A percentile compares a stretch with the other conserved stretches of the same genome.
Evolutionary conservation across 2,888 invertebrate species (phyloP).

Genomic region (Nomada lathburiana): DNA sequence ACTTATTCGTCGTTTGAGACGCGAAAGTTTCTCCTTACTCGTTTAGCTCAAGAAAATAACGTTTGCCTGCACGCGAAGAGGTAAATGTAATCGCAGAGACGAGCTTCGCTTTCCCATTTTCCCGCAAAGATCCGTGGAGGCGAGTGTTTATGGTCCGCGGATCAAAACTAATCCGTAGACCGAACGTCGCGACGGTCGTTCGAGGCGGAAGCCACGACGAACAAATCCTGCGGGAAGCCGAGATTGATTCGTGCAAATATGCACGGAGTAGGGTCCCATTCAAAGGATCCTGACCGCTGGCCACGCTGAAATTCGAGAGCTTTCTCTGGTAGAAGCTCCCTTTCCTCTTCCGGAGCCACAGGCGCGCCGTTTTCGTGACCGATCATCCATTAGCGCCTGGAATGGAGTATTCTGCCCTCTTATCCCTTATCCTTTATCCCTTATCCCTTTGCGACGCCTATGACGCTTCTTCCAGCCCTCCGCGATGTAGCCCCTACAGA

Average conservation of each 20-base stretch:
- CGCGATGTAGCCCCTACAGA: neutral
- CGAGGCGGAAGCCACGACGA: constrained; percentile 16
- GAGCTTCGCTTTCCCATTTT: too few species aligned
- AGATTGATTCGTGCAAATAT: constrained; percentile 56
- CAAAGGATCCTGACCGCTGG: constrained; percentile 44
- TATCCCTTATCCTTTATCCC: constrained; percentile 20
- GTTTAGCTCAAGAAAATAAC: neutral
- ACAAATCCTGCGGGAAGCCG: constrained; percentile 31
- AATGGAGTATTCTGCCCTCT: constrained; percentile 41
- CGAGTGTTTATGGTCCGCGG: constrained; percentile 31
- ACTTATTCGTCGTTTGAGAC: neutral
- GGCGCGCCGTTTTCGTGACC: constrained; percentile 51
- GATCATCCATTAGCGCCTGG: constrained; percentile 62
- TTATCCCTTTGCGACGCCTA: constrained; percentile 33
- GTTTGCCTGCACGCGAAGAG: neutral
- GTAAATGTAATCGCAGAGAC: constrained; percentile 15
- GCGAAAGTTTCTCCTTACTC: neutral
- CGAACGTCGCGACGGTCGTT: neutral
- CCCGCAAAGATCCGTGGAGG: neutral
- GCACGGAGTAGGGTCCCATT: constrained; percentile 28
- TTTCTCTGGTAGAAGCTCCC: constrained; percentile 11
- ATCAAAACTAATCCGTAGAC: constrained; percentile 23
- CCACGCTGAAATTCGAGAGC: constrained; percentile 50
- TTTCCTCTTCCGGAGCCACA: constrained; percentile 17
- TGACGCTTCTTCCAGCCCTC: neutral